These are phyloP conservation scores for Misgurnus mizolepis DNA, from an alignment of 2,113 vertebrate genomes.

Conservation along the genomic window DNA sequence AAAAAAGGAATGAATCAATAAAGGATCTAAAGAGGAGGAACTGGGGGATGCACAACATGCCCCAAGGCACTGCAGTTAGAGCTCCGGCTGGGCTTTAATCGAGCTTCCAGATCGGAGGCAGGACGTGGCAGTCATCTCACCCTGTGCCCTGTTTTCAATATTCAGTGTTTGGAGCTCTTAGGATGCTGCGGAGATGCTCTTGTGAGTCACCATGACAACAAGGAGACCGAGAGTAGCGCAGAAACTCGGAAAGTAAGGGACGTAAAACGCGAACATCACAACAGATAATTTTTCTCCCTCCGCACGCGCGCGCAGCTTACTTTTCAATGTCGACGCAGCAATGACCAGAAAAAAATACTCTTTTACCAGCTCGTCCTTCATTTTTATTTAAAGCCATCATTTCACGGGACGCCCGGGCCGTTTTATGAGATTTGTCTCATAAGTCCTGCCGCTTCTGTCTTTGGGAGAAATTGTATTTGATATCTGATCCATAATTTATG, in stretches of 20 bases:
- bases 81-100: constrained; percentile 28
- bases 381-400: constrained; percentile 5
- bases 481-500: constrained; percentile 42
- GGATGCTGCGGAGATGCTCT: constrained; percentile 52
- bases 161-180: constrained; percentile 44
- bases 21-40: constrained; percentile 1
- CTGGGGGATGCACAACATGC: constrained; percentile 30
- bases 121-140: constrained; percentile 37
- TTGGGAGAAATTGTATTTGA: constrained; percentile 31
- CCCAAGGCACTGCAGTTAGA: constrained; percentile 12
- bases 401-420: background rate
- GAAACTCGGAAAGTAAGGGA: constrained; percentile 38
- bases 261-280: constrained; percentile 4
- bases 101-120: constrained; percentile 19
- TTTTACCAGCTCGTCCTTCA: constrained; percentile 1
- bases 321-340: constrained; percentile 9
- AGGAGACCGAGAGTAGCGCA: constrained; percentile 36
- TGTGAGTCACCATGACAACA: constrained; percentile 59
- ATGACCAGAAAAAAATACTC: background rate
- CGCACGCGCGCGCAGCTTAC: constrained; percentile 38
- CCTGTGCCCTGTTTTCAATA: constrained; percentile 43
- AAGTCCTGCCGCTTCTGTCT: constrained; percentile 20
- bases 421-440: constrained; percentile 43
- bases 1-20: constrained; percentile 6
- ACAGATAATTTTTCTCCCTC: constrained; percentile 15